Conservation (phyloP, 2,797 vertebrate species). For the Paramormyrops hopkinsi region DNA sequence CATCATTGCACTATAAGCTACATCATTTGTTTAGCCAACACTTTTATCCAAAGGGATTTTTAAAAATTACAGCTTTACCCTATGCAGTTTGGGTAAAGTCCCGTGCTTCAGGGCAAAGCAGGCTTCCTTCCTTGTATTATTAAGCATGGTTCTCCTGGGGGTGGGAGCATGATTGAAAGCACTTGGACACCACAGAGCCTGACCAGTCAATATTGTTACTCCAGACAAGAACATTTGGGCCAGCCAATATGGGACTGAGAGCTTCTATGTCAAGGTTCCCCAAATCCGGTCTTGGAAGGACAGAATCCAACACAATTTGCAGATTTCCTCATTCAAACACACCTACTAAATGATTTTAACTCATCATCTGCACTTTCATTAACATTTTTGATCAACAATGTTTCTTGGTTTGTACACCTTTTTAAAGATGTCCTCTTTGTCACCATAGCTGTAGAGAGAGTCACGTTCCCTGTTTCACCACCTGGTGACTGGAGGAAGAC, state of each 20-base stretch:
- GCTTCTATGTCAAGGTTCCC: slow-evolving; percentile 59
- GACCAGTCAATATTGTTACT: neutral
- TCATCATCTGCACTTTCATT: neutral
- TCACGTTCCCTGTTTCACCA: slow-evolving; percentile 75
- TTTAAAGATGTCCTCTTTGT: neutral
- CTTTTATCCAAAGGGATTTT: neutral
- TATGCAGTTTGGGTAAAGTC: neutral
- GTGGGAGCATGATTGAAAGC: neutral
- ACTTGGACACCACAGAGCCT: neutral
- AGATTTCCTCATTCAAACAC: neutral
- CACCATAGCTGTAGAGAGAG: slow-evolving; percentile 68
- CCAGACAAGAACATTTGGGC: slow-evolving; percentile 90
- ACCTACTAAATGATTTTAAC: neutral
- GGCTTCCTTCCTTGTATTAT: neutral
- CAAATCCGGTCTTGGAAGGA: neutral
- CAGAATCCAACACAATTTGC: neutral
- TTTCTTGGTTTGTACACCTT: neutral
- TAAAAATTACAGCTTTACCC: neutral
- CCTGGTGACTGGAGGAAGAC: slow-evolving; percentile 78
- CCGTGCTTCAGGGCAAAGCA: neutral
- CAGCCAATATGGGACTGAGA: slow-evolving; percentile 88
- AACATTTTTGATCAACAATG: neutral
- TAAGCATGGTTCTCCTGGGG: neutral
- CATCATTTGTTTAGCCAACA: neutral
- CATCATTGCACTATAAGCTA: slow-evolving; percentile 12